phyloP scores from a whole-genome alignment of 1,140 invertebrate species.

The Drosophila sechellia region DNA sequence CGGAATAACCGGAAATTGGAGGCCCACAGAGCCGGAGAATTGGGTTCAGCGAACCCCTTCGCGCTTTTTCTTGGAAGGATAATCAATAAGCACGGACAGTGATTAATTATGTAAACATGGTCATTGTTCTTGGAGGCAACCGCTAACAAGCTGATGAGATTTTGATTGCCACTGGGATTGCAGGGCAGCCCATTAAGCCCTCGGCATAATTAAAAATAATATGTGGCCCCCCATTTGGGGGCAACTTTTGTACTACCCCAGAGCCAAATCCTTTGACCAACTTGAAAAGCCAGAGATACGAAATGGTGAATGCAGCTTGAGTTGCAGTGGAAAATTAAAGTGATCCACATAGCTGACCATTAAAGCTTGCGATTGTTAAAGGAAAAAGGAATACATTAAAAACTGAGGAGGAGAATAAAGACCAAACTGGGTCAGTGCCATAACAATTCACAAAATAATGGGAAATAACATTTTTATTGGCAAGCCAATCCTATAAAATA shows the following conservation, averaged over 20 bases:
- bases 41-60: slow-evolving; percentile 60
- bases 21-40: slow-evolving; percentile 22
- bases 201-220: slow-evolving; percentile 44
- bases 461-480: too few species aligned
- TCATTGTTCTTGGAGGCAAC: slow-evolving; percentile 33
- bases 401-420: neutral
- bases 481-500: too few species aligned
- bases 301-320: neutral
- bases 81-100: slow-evolving; percentile 63
- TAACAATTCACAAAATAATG: too few species aligned
- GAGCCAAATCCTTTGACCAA: neutral
- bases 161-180: slow-evolving; percentile 53
- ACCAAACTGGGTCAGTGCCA: neutral
- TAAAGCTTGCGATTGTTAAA: neutral
- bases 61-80: slow-evolving; percentile 8
- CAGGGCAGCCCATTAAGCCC: slow-evolving; percentile 35
- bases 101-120: slow-evolving; percentile 73
- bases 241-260: neutral
- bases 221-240: slow-evolving; percentile 18
- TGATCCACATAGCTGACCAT: slow-evolving; percentile 4
- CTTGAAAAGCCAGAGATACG: neutral
- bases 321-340: neutral
- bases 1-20: slow-evolving; percentile 8
- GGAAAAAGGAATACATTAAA: neutral
- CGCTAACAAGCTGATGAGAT: slow-evolving; percentile 54